Conservation (phyloP, 2,797 vertebrate species). For the Podargus strigoides region DNA sequence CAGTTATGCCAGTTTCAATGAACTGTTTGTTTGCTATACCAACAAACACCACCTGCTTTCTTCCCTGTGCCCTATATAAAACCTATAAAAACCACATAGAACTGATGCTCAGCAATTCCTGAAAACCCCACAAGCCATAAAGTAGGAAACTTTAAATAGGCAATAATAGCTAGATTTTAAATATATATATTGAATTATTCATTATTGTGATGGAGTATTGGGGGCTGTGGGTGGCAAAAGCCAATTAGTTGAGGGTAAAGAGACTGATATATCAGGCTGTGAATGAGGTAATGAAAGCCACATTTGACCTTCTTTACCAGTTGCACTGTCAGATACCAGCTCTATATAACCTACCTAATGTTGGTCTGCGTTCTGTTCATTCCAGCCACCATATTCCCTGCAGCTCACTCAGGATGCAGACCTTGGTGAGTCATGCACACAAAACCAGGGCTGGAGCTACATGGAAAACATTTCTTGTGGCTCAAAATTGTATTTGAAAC, state of each 20-base stretch:
- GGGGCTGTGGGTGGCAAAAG: background rate
- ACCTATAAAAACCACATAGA: background rate
- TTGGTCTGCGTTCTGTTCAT: background rate
- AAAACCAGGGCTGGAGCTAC: background rate
- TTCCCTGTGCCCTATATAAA: background rate
- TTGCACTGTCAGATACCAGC: background rate
- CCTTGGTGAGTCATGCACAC: background rate
- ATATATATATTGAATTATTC: conserved; percentile 13
- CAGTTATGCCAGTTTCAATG: background rate
- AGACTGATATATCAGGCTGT: background rate
- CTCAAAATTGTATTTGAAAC: background rate
- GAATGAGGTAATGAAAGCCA: background rate
- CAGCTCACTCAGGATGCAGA: background rate
- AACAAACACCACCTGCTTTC: background rate
- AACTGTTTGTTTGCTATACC: background rate
- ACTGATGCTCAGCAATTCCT: background rate
- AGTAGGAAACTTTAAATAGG: background rate
- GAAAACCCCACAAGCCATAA: background rate
- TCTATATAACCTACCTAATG: background rate
- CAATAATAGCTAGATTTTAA: background rate
- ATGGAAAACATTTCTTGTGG: background rate
- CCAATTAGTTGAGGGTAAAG: background rate
- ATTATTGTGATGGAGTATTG: background rate
- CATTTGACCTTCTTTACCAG: background rate
- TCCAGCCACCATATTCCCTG: background rate